A percentile compares a stretch with the other conserved stretches of the same genome.
Evolutionary conservation across 35 echinoderm and acorn worm species (phyloP).

Genomic region (Holothuria glaberrima): DNA sequence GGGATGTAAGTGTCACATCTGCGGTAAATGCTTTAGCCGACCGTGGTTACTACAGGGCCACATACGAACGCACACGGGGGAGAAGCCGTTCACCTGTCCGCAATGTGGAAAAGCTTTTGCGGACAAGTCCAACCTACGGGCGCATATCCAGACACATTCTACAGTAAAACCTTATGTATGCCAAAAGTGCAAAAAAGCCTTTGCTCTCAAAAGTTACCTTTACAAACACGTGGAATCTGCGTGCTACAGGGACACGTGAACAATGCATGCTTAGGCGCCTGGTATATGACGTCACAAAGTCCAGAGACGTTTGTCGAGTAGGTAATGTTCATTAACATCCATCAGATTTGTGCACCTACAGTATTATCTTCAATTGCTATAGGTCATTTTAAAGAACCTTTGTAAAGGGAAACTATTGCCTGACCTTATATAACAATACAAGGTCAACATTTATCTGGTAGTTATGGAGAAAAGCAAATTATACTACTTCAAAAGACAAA

Average conservation of each 20-base stretch:
- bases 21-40: constrained; percentile 98
- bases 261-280: not conserved
- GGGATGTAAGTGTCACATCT: constrained; percentile 98
- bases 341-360: too few species aligned
- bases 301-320: too few species aligned
- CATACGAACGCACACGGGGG: constrained; percentile 97
- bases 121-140: constrained; percentile 96
- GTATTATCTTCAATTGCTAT: too few species aligned
- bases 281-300: too few species aligned
- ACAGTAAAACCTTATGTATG: constrained; percentile 96
- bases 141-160: constrained; percentile 95
- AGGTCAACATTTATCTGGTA: too few species aligned
- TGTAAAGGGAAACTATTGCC: too few species aligned
- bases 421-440: too few species aligned
- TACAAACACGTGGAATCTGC: constrained; percentile 98
- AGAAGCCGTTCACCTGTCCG: constrained; percentile 94
- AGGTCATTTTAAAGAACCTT: too few species aligned
- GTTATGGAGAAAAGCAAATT: too few species aligned
- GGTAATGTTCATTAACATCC: too few species aligned
- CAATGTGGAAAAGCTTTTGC: constrained; percentile 97
- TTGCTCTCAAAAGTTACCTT: constrained; percentile 96
- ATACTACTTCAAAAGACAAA: too few species aligned
- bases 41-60: constrained; percentile 97
- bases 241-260: constrained; percentile 69
- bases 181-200: constrained; percentile 97